Conservation (phyloP, 1,140 invertebrate genomes). For the Drosophila prosaltans region DNA sequence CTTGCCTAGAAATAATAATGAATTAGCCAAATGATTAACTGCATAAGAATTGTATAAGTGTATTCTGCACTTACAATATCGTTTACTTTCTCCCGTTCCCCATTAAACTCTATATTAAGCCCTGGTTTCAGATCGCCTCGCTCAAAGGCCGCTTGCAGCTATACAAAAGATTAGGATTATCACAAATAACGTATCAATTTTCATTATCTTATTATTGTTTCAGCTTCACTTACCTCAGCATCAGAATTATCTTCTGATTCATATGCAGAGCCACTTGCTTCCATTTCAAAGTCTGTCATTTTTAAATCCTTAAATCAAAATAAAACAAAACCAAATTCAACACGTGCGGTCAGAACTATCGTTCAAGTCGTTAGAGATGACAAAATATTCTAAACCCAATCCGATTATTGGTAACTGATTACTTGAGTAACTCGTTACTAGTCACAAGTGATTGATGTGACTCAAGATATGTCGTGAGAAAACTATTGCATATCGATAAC, state of each 20-base stretch:
- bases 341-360: slow-evolving; percentile 61
- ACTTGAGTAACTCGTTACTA: background rate
- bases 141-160: slow-evolving; percentile 94
- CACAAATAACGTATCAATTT: background rate
- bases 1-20: slow-evolving; percentile 84
- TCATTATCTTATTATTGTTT: too few relatives aligned
- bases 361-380: slow-evolving; percentile 19
- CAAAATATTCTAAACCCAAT: background rate
- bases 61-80: slow-evolving; percentile 86
- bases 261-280: slow-evolving; percentile 69
- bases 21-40: slow-evolving; percentile 27
- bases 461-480: background rate
- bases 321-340: slow-evolving; percentile 53
- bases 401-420: too few relatives aligned
- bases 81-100: slow-evolving; percentile 85
- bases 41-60: too few relatives aligned
- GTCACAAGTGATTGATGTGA: background rate
- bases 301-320: slow-evolving; percentile 34
- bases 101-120: slow-evolving; percentile 88
- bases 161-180: slow-evolving; percentile 33
- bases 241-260: slow-evolving; percentile 78
- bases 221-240: slow-evolving; percentile 54
- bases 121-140: slow-evolving; percentile 92
- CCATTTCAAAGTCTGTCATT: slow-evolving; percentile 74
- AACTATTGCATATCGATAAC: slow-evolving; percentile 1